These are phyloP conservation scores for Darevskia nairensis DNA, from an alignment of 2,797 vertebrate genomes.

Conservation along the genomic window DNA sequence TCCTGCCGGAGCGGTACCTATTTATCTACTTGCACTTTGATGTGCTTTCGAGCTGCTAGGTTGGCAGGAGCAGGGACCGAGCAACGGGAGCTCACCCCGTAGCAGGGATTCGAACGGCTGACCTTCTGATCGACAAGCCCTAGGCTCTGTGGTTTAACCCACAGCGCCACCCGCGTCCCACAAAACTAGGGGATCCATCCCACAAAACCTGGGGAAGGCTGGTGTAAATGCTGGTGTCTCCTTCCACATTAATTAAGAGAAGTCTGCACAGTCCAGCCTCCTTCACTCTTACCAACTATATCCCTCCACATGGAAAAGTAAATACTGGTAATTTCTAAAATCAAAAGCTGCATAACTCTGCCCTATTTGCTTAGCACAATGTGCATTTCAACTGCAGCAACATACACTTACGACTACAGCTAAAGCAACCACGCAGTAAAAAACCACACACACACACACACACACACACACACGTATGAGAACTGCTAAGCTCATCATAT, in stretches of 20 bases:
- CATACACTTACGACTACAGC: background rate
- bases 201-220: background rate
- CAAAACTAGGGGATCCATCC: too few relatives aligned
- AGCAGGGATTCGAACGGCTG: too few relatives aligned
- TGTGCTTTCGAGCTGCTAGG: too few relatives aligned
- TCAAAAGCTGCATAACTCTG: background rate
- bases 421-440: background rate
- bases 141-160: too few relatives aligned
- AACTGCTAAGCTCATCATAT: background rate
- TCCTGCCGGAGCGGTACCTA: too few relatives aligned
- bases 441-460: background rate
- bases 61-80: too few relatives aligned
- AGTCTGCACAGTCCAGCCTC: background rate
- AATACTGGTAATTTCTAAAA: background rate
- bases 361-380: background rate
- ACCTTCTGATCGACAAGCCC: too few relatives aligned
- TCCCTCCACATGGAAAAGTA: background rate
- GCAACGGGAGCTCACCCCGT: too few relatives aligned
- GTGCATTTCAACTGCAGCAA: background rate
- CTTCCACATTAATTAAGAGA: background rate
- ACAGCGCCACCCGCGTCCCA: too few relatives aligned
- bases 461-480: background rate
- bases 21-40: too few relatives aligned
- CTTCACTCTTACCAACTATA: background rate
- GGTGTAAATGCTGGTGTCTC: background rate